These are phyloP conservation scores for Pseudochaenichthys georgianus DNA, from an alignment of 2,797 vertebrate genomes.

Conservation along the genomic window DNA sequence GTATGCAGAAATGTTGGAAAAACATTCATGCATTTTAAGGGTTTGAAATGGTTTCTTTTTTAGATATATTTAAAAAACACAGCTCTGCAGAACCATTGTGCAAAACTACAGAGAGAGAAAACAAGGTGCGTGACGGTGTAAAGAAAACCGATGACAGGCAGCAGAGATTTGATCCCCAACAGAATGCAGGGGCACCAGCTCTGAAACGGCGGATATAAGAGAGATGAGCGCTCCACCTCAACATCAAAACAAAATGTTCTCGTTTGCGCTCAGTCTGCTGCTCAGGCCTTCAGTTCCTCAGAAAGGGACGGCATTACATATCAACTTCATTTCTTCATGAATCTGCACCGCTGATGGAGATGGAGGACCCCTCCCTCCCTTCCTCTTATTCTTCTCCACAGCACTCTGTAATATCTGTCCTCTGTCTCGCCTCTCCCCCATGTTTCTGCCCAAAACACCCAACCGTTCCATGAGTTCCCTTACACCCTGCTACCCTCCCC, in stretches of 20 bases:
- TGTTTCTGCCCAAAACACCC: constrained; percentile 8
- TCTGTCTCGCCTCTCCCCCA: constrained; percentile 5
- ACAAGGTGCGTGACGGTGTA: background rate
- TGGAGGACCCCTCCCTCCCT: constrained; percentile 29
- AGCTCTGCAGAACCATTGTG: background rate
- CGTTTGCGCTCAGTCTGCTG: constrained; percentile 31
- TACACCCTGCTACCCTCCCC: constrained; percentile 29
- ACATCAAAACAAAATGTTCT: constrained; percentile 28
- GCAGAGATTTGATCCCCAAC: constrained; percentile 22
- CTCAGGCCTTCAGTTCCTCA: constrained; percentile 35
- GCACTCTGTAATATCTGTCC: constrained; percentile 42
- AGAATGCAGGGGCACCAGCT: constrained; percentile 23
- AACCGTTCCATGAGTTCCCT: constrained; percentile 28
- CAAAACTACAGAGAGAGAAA: background rate
- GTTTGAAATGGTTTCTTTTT: background rate
- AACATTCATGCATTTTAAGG: background rate
- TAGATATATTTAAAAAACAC: background rate
- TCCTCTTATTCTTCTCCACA: constrained; percentile 22
- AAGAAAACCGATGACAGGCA: constrained; percentile 27
- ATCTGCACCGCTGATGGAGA: constrained; percentile 60
- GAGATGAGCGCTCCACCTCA: constrained; percentile 20
- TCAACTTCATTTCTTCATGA: constrained; percentile 40
- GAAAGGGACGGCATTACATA: constrained; percentile 49
- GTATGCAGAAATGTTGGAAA: background rate
- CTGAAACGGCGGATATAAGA: constrained; percentile 6